Evolutionary conservation across 2,113 vertebrate genomes (phyloP).

Genomic region (Tonatia bakeri): DNA sequence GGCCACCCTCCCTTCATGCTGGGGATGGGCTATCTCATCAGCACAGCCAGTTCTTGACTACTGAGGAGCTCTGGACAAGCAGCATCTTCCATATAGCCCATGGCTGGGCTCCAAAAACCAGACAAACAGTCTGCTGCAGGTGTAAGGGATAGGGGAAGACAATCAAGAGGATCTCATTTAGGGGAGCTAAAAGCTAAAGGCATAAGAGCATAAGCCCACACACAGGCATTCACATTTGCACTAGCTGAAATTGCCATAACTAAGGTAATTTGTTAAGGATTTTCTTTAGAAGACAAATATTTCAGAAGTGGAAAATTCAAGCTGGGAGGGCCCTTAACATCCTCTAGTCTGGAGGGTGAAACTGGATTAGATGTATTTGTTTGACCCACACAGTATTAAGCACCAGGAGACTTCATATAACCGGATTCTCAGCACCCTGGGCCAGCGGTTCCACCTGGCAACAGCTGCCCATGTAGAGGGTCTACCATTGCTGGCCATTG

Average conservation of each 20-base stretch:
- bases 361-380: neutral
- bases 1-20: slow-evolving; percentile 6
- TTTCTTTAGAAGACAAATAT: neutral
- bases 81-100: neutral
- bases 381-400: neutral
- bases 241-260: neutral
- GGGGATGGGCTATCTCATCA: neutral
- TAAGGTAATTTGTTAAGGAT: neutral
- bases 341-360: neutral
- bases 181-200: neutral
- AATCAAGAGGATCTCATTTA: neutral
- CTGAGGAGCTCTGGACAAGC: neutral
- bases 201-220: neutral
- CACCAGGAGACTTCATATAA: neutral
- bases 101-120: neutral
- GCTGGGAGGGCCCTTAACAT: neutral
- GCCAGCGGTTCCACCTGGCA: neutral
- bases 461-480: neutral
- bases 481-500: neutral
- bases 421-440: neutral
- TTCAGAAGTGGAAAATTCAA: neutral
- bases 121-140: neutral
- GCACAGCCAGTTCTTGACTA: neutral
- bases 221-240: neutral
- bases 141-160: neutral